Conservation (phyloP, 2,888 invertebrate genomes). For the Zaprionus bogoriensis region DNA sequence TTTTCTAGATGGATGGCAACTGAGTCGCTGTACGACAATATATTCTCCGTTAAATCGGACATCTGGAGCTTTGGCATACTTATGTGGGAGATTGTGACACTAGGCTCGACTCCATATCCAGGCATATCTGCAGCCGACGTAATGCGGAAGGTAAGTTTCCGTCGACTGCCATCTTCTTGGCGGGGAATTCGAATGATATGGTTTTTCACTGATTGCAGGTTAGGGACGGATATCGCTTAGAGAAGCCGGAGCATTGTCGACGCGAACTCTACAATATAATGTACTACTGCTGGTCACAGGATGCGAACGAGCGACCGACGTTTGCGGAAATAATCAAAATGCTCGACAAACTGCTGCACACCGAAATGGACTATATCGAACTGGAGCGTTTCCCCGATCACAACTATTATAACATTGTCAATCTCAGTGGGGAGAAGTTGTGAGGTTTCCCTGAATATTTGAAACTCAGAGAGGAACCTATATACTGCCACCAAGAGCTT, state of each 20-base stretch:
- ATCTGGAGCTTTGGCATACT: slow-evolving; percentile 98
- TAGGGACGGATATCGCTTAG: slow-evolving; percentile 93
- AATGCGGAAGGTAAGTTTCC: slow-evolving; percentile 91
- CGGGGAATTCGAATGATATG: no score
- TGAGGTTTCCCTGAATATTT: slow-evolving; percentile 57
- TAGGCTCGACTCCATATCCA: slow-evolving; percentile 97
- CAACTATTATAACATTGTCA: slow-evolving; percentile 93
- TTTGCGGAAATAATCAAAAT: slow-evolving; percentile 92
- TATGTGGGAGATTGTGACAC: slow-evolving; percentile 97
- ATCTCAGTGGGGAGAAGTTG: slow-evolving; percentile 92
- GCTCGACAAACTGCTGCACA: slow-evolving; percentile 92
- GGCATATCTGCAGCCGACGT: slow-evolving; percentile 95
- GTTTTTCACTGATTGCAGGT: slow-evolving; percentile 85
- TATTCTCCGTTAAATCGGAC: slow-evolving; percentile 96
- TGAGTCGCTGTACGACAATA: slow-evolving; percentile 96
- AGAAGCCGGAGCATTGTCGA: slow-evolving; percentile 96
- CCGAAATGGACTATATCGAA: slow-evolving; percentile 96
- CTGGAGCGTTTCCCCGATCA: slow-evolving; percentile 96
- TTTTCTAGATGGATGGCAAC: slow-evolving; percentile 95
- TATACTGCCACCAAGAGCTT: slow-evolving; percentile 70
- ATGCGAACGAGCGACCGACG: slow-evolving; percentile 91
- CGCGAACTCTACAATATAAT: slow-evolving; percentile 96
- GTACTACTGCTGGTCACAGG: slow-evolving; percentile 97
- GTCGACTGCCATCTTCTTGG: no score
- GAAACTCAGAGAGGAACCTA: background rate